phyloP scores from a whole-genome alignment of 2,113 vertebrate genomes.

The Cyprinodon brontotheroides region DNA sequence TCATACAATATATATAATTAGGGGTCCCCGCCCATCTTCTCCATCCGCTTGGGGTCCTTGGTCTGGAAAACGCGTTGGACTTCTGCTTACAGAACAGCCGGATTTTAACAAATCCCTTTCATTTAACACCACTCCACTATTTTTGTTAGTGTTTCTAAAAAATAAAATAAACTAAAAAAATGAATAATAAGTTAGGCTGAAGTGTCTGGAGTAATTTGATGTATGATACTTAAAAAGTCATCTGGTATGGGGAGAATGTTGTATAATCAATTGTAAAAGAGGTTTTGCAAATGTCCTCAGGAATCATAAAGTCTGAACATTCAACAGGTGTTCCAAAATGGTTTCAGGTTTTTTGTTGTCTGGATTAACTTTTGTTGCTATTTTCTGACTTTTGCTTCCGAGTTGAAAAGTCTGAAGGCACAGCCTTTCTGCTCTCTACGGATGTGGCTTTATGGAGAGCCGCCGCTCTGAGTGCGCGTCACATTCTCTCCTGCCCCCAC shows the following conservation, averaged over 20 bases:
- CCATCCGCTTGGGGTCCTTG: no score
- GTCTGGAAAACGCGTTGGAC: no score
- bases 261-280: no score
- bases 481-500: conserved; percentile 57
- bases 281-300: no score
- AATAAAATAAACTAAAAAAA: background rate
- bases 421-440: conserved; percentile 19
- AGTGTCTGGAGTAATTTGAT: no score
- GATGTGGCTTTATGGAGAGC: conserved; percentile 58
- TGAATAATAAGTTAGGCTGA: no score
- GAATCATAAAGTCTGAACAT: background rate
- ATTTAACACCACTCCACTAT: background rate
- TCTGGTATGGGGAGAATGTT: no score
- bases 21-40: no score
- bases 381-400: conserved; percentile 19
- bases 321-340: conserved; percentile 25
- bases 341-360: background rate
- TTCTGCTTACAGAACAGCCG: no score
- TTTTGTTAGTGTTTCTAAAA: background rate
- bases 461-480: no score
- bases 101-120: background rate
- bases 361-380: conserved; percentile 11
- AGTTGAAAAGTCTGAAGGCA: conserved; percentile 1
- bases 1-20: no score
- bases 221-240: no score